These are phyloP conservation scores for Caenorhabditis sinica DNA, from an alignment of 2,888 invertebrate species.

Conservation along the genomic window DNA sequence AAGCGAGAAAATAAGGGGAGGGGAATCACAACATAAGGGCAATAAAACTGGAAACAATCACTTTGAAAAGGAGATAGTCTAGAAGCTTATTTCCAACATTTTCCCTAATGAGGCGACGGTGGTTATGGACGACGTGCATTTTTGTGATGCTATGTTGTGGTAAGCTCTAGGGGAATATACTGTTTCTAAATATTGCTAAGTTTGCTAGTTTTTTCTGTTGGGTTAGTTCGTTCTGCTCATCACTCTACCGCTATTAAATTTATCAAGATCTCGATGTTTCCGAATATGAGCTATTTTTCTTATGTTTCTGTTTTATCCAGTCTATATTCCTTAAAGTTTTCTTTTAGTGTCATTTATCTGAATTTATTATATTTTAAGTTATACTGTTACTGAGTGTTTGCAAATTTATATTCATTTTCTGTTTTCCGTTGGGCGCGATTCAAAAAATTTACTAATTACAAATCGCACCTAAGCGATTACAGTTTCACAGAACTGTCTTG, in stretches of 20 bases:
- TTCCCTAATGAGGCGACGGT: neutral
- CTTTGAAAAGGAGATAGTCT: neutral
- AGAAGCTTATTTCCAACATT: neutral
- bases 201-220: neutral
- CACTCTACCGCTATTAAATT: neutral
- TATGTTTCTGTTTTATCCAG: too few relatives aligned
- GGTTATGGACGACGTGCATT: neutral
- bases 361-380: too few relatives aligned
- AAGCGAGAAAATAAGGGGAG: conserved; percentile 6
- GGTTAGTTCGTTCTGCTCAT: neutral
- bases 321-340: too few relatives aligned
- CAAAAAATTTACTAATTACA: too few relatives aligned
- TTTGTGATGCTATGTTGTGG: conserved; percentile 27
- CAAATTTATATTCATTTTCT: too few relatives aligned
- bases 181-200: neutral
- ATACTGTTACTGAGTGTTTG: too few relatives aligned
- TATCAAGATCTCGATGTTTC: too few relatives aligned
- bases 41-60: conserved; percentile 60
- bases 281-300: too few relatives aligned
- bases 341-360: too few relatives aligned
- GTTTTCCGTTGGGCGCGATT: too few relatives aligned
- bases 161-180: neutral
- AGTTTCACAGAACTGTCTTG: too few relatives aligned
- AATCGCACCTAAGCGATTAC: too few relatives aligned
- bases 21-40: conserved; percentile 47